A percentile compares a stretch with the other conserved stretches of the same genome.
Conservation (phyloP, 1,140 invertebrate genomes). For the Nephila pilipes region DNA sequence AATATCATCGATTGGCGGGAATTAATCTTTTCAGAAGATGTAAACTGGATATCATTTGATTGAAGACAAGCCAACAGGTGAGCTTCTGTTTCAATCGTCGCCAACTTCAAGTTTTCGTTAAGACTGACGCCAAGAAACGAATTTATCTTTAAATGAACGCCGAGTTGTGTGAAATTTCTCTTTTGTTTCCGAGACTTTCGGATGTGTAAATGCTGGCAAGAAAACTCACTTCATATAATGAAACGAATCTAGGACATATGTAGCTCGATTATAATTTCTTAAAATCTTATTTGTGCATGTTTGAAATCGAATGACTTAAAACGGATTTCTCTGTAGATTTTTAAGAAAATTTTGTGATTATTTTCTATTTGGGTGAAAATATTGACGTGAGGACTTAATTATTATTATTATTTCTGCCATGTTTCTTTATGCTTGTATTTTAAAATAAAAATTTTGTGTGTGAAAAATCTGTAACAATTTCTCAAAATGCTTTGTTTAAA, state of each 20-base stretch:
- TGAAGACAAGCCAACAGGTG: background rate
- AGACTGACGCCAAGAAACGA: slow-evolving; percentile 1
- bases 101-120: background rate
- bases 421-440: too few species aligned
- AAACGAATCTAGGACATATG: background rate
- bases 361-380: background rate
- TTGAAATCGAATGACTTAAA: background rate
- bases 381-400: background rate
- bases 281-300: background rate
- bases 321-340: background rate
- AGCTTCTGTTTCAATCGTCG: background rate
- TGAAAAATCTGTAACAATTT: too few species aligned
- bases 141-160: slow-evolving; percentile 3
- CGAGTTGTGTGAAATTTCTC: background rate
- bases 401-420: background rate
- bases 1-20: background rate
- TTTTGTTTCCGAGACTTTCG: background rate
- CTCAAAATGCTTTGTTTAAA: too few species aligned
- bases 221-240: background rate
- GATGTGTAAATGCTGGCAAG: background rate
- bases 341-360: background rate
- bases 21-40: background rate
- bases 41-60: background rate
- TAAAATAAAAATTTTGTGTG: too few species aligned
- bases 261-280: slow-evolving; percentile 24